Base-by-base conservation (phyloP, 1,140 invertebrate species). In the Drosophila repleta region DNA sequence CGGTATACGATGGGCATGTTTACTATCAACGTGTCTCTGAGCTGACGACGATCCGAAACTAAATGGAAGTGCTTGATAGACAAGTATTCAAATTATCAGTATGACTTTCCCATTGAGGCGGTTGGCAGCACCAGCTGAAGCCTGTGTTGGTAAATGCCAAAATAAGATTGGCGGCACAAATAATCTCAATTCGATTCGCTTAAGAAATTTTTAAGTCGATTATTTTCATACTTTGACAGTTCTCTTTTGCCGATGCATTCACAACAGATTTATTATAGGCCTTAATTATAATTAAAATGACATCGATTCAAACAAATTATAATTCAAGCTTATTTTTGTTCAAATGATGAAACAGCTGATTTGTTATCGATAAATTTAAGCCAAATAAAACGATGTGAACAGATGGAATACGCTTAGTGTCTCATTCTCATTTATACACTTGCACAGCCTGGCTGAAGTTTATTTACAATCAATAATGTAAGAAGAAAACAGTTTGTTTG, bases 21-120 rank as follows among this genome's bases (percentile, higher is more conserved):
- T 18, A 45, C 21, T 48, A 66, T 67, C 65, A 64, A 57, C 43
- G 52, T 64, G 69, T 51, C 45, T 24, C 45, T 56, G 17, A 6
- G 10, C 10, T 15, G 24, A 46, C 35, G 24, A 49, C 41, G 63
- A 45, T 20, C 29, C 4, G 32, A 41, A 29, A 55, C 32, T 17
- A 20, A 73, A 43, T 79, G 46, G 37, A 20, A 20, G 15, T 18
- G 29, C 51, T 29, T 63, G 76, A 49, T 66, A 18, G 57, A 63
- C 80, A 73, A 63, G 80, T 85, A 78, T 84, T 84, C 63, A 79
- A 84, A 84, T 76, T 71, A 32, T 7, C 26, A 41, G 17, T 18
- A 24, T 7, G 32, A 35, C 29, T 51, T 41, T 17, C 1, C 4
- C 26, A 26, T 53, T 2, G 0, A 48, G 4, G 6, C 35, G 29